Base-by-base conservation (phyloP, 2,113 vertebrate species). In the Seriola rivoliana region DNA sequence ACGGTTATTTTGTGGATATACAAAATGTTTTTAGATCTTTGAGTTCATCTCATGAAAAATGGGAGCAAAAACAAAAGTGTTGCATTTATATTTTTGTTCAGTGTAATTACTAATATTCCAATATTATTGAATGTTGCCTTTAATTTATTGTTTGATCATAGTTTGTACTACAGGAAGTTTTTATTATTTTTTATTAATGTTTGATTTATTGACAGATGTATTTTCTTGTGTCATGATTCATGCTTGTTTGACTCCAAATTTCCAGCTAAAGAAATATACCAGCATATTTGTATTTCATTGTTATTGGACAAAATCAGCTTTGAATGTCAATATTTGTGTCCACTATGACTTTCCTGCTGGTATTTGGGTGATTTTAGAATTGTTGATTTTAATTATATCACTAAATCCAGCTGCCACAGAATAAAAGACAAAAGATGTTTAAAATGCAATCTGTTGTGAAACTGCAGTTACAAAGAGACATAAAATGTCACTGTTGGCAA, bases 61-160 rank as follows among this genome's bases (percentile, higher is more conserved):
- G 23, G 23, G 23, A 23, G 23, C 23, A 23, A 23, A 23, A 23
- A 23, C 23, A 23, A 23, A 23, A 23, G 23, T 23, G 23, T 34
- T 34, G 34, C 3, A 34, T 5, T 34, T 34, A 5, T 63, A 70
- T 70, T 23, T 21, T 34, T 23, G 23, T 23, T 23, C 23, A 23
- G 23, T 23, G 23, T 62, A 63, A 72, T 74, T 60, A 80, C 55
- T 63, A 65, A 14, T 80, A 40, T 55, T 75, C 8, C 19, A 55
- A 23, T 60, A 16, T 54, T 8, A 17, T 54, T 69, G 6, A 79
- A 72, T 71, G 38, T 55, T 78, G 10, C 55, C 44, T 80, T 66
- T 8, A 10, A 60, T 50, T 32, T 23, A 50, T 17, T 57, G 5
- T 14, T 8, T n/a, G 19, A 65, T 81, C 17, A 10, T 23, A 48